A percentile compares a stretch with the other conserved stretches of the same genome.
Conservation (phyloP, 2,797 vertebrate genomes). For the Babyrousa celebensis region DNA sequence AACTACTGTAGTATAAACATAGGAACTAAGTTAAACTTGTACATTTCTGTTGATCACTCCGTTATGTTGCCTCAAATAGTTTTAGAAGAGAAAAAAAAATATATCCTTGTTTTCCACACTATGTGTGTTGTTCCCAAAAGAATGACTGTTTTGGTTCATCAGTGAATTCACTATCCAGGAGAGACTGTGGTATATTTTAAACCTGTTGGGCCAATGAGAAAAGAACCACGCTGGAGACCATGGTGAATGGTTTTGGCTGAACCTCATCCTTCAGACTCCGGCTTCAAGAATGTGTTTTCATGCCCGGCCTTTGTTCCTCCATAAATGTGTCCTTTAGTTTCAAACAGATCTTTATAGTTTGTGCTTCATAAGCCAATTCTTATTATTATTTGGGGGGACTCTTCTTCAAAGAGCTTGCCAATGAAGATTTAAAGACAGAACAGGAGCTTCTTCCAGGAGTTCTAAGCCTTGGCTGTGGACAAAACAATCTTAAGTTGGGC, state of each 20-base stretch:
- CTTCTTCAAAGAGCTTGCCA: conserved; percentile 96
- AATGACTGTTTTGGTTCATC: conserved; percentile 97
- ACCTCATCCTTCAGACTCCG: conserved; percentile 90
- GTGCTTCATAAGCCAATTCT: conserved; percentile 96
- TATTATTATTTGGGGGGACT: conserved; percentile 93
- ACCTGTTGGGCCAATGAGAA: conserved; percentile 94
- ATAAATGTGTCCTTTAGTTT: conserved; percentile 97
- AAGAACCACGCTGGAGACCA: conserved; percentile 94
- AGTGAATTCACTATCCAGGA: conserved; percentile 95
- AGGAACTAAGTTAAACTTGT: conserved; percentile 99
- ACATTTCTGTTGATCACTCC: conserved; percentile 99
- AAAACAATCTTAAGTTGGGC: conserved; percentile 95
- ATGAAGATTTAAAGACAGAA: conserved; percentile 96
- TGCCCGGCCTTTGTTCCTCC: conserved; percentile 95
- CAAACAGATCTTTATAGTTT: conserved; percentile 95
- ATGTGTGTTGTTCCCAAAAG: conserved; percentile 99
- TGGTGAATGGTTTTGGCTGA: conserved; percentile 91
- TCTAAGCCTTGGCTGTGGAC: conserved; percentile 96
- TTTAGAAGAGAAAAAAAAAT: conserved; percentile 96
- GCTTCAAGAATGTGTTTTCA: conserved; percentile 94
- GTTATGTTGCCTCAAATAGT: conserved; percentile 99
- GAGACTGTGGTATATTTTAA: conserved; percentile 93
- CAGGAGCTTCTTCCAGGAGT: conserved; percentile 95
- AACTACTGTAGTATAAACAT: conserved; percentile 99
- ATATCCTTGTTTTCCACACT: conserved; percentile 98